Conservation (phyloP, 1,140 invertebrate genomes). For the Pararge aegeria region DNA sequence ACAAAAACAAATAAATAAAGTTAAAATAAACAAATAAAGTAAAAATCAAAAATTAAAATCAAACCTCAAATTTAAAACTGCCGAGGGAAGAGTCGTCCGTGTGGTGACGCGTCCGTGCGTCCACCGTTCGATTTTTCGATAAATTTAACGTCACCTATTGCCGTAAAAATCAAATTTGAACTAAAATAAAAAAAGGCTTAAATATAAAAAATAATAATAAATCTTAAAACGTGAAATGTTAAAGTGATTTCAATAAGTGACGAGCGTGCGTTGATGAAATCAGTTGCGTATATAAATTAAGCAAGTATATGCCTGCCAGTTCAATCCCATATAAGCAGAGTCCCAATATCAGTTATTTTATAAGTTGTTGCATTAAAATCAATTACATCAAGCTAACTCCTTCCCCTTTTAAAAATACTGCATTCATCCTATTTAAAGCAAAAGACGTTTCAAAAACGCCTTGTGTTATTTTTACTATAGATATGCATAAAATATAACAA, state of each 20-base stretch:
- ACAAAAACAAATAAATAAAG: slow-evolving; percentile 19
- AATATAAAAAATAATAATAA: slow-evolving; percentile 21
- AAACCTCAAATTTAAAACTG: slow-evolving; percentile 86
- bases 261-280: background rate
- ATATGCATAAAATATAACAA: background rate
- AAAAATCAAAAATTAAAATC: slow-evolving; percentile 41
- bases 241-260: background rate
- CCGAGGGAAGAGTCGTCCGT: slow-evolving; percentile 86
- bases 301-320: background rate
- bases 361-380: no score
- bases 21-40: slow-evolving; percentile 32
- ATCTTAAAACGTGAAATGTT: background rate
- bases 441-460: no score
- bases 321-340: background rate
- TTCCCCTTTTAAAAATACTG: no score
- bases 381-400: no score
- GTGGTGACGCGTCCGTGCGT: slow-evolving; percentile 81
- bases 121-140: slow-evolving; percentile 72
- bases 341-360: background rate
- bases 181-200: slow-evolving; percentile 30
- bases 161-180: slow-evolving; percentile 38
- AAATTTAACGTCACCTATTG: slow-evolving; percentile 70
- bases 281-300: background rate
- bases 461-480: background rate
- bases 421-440: no score